These are phyloP conservation scores for Nomada ruficornis DNA, from an alignment of 2,888 invertebrate genomes.

Conservation along the genomic window DNA sequence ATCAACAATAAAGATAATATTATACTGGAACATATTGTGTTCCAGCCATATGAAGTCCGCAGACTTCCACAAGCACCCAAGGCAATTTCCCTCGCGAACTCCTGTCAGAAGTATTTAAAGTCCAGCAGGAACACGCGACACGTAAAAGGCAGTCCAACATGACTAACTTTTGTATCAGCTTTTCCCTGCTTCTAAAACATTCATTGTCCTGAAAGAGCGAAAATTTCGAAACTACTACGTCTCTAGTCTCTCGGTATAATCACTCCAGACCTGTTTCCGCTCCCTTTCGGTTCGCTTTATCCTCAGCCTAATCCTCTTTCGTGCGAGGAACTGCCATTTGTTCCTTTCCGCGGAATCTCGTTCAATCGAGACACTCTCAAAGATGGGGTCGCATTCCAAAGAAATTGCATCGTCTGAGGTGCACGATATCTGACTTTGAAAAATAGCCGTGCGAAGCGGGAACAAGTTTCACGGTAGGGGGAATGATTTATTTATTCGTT, in stretches of 20 bases:
- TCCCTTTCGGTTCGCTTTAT: conserved; percentile 5
- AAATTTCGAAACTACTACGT: conserved; percentile 5
- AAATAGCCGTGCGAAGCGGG: neutral
- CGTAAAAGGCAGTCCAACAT: conserved; percentile 5
- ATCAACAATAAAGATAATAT: no score
- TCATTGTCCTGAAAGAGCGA: no score
- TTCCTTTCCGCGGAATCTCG: conserved; percentile 9
- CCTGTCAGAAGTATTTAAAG: conserved; percentile 18
- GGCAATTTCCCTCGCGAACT: neutral
- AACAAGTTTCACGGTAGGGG: neutral
- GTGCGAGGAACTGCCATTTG: conserved; percentile 7
- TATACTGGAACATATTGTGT: neutral
- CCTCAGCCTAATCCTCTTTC: conserved; percentile 3
- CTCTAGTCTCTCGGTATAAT: conserved; percentile 24
- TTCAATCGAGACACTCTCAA: conserved; percentile 2
- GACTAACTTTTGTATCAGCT: no score
- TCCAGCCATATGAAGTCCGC: neutral
- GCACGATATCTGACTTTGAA: neutral
- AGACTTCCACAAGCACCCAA: neutral
- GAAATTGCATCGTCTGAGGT: conserved; percentile 17
- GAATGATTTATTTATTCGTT: no score
- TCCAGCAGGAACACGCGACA: conserved; percentile 20
- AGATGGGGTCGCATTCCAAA: neutral
- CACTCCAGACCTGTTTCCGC: conserved; percentile 2
- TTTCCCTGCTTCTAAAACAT: no score